These are phyloP conservation scores for Pipa parva DNA, from an alignment of 2,113 vertebrate species.

Conservation along the genomic window DNA sequence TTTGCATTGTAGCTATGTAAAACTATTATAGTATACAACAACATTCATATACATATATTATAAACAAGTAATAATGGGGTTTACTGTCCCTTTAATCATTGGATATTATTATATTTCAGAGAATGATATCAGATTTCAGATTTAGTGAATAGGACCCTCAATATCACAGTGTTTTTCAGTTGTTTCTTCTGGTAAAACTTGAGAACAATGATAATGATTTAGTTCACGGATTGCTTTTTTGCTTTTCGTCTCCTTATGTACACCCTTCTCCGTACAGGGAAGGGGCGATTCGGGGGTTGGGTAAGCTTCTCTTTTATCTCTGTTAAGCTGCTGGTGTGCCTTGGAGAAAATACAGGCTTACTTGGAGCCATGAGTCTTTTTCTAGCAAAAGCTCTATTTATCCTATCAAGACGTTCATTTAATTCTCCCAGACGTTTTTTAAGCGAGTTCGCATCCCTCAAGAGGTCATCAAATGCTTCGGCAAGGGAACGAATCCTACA, in stretches of 20 bases:
- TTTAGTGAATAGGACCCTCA: too few species aligned
- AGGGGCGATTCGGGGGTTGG: constrained; percentile 38
- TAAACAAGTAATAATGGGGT: too few species aligned
- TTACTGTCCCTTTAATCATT: too few species aligned
- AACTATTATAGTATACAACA: too few species aligned
- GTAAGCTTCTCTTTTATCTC: constrained; percentile 18
- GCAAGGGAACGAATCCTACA: constrained; percentile 56
- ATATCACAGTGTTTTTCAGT: too few species aligned
- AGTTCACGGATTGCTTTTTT: not conserved
- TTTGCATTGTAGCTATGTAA: too few species aligned
- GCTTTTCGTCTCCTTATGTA: constrained; percentile 44
- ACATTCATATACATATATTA: too few species aligned
- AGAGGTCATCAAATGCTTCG: constrained; percentile 52
- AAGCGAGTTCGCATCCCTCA: constrained; percentile 52
- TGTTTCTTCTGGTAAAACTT: too few species aligned
- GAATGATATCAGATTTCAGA: too few species aligned
- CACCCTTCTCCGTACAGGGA: constrained; percentile 43
- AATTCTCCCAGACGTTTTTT: constrained; percentile 55
- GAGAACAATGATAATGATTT: too few species aligned
- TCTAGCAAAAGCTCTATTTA: constrained; percentile 47
- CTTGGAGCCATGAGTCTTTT: constrained; percentile 48
- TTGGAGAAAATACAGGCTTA: constrained; percentile 23
- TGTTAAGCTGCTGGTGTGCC: not conserved
- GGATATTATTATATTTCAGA: too few species aligned
- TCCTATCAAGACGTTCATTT: constrained; percentile 46